phyloP scores from a whole-genome alignment of 2,888 invertebrate species.

The Eupithecia subumbrata region DNA sequence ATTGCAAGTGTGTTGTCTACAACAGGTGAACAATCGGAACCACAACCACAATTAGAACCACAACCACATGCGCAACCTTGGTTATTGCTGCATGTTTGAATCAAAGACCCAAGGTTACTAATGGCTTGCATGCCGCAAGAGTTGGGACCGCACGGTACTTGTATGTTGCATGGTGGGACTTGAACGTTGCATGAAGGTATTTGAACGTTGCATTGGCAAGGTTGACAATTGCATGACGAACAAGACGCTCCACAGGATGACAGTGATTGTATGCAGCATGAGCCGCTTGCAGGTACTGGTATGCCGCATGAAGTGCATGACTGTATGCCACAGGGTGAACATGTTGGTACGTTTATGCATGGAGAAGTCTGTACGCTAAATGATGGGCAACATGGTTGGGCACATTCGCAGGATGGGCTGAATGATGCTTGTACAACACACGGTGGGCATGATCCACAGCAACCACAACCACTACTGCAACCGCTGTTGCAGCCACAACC shows the following conservation, averaged over 20 bases:
- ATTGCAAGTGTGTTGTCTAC: slow-evolving; percentile 66
- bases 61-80: slow-evolving; percentile 8
- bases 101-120: slow-evolving; percentile 9
- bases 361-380: slow-evolving; percentile 6
- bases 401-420: not conserved
- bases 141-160: slow-evolving; percentile 10
- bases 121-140: slow-evolving; percentile 20
- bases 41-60: not conserved
- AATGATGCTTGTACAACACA: not conserved
- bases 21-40: slow-evolving; percentile 30
- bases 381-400: not conserved
- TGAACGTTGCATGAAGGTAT: slow-evolving; percentile 12
- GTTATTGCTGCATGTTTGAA: slow-evolving; percentile 15
- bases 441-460: not conserved
- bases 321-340: not conserved
- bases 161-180: slow-evolving; percentile 9
- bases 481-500: not conserved
- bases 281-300: slow-evolving; percentile 9
- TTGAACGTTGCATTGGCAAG: slow-evolving; percentile 14
- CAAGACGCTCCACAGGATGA: not conserved
- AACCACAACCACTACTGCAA: not conserved
- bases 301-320: not conserved
- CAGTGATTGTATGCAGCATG: slow-evolving; percentile 10
- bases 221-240: slow-evolving; percentile 5
- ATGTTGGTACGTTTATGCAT: slow-evolving; percentile 4